A percentile compares a stretch with the other conserved stretches of the same genome.
Conservation (phyloP, 2,113 vertebrate genomes). For the Ophiodon elongatus region DNA sequence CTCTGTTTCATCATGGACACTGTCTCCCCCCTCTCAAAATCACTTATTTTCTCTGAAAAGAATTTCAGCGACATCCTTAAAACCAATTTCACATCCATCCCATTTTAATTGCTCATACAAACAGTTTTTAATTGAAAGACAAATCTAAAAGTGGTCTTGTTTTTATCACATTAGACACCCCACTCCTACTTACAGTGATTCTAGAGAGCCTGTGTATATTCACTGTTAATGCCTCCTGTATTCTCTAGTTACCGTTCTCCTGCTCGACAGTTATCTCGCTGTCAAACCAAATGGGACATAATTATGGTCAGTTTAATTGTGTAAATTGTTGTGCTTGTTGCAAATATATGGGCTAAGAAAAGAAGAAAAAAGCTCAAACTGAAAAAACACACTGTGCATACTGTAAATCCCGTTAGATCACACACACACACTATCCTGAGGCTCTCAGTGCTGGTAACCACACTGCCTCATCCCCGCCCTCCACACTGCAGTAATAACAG, state of each 20-base stretch:
- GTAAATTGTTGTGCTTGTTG: conserved; percentile 13
- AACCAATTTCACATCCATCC: conserved; percentile 16
- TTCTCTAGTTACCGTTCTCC: conserved; percentile 20
- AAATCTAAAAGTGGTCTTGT: conserved; percentile 27
- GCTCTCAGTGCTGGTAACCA: conserved; percentile 50
- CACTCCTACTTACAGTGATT: conserved; percentile 24
- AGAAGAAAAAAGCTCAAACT: conserved; percentile 1
- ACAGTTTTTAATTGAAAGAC: conserved; percentile 47
- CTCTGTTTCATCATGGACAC: background rate
- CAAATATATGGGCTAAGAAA: conserved; percentile 11
- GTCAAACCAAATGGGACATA: conserved; percentile 18
- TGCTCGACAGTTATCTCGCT: conserved; percentile 22
- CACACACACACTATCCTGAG: background rate
- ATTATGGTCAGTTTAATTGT: conserved; percentile 28
- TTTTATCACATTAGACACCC: conserved; percentile 35
- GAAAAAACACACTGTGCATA: conserved; percentile 16
- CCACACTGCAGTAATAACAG: conserved; percentile 74
- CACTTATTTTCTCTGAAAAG: conserved; percentile 17
- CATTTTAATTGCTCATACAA: conserved; percentile 38
- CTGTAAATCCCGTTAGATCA: conserved; percentile 57
- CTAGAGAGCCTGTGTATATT: background rate
- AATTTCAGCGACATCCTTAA: conserved; percentile 16
- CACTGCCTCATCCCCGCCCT: conserved; percentile 45
- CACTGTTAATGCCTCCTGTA: conserved; percentile 11
- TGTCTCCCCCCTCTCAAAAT: background rate